Conservation (phyloP, 2,797 vertebrate species). For the Acropternis orthonyx region DNA sequence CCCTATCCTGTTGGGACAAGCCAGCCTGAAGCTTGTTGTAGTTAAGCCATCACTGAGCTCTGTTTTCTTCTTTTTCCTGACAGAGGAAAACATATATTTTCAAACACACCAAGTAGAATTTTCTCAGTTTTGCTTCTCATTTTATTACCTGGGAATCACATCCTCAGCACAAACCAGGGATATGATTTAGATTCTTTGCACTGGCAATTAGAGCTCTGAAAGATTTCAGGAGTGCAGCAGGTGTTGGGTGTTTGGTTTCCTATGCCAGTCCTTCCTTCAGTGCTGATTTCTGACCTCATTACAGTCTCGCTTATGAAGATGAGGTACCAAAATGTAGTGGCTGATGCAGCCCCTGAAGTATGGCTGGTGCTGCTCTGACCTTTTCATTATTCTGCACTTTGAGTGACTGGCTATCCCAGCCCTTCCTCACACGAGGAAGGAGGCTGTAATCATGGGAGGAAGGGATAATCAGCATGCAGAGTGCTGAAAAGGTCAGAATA, state of each 20-base stretch:
- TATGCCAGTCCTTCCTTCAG: not conserved
- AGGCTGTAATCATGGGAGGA: not conserved
- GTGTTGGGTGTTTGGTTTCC: not conserved
- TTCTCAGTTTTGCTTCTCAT: not conserved
- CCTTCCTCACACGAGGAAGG: not conserved
- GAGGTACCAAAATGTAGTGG: constrained; percentile 7
- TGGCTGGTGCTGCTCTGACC: constrained; percentile 22
- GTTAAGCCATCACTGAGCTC: not conserved
- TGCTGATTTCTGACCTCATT: constrained; percentile 14
- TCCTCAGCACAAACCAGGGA: not conserved
- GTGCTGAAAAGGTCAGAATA: constrained; percentile 35
- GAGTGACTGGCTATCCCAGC: constrained; percentile 10
- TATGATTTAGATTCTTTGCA: not conserved
- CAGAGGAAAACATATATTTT: not conserved
- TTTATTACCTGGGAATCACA: not conserved
- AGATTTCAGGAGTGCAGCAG: not conserved
- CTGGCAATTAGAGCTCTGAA: not conserved
- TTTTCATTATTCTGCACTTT: constrained; percentile 36
- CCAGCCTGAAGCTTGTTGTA: not conserved
- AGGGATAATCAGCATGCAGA: constrained; percentile 18
- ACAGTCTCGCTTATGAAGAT: not conserved
- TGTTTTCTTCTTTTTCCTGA: not conserved
- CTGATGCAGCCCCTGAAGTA: constrained; percentile 7
- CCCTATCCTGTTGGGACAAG: not conserved
- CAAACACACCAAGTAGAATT: not conserved